Evolutionary conservation across 2,888 invertebrate species (phyloP).

Genomic region (Cheilosia impressa): DNA sequence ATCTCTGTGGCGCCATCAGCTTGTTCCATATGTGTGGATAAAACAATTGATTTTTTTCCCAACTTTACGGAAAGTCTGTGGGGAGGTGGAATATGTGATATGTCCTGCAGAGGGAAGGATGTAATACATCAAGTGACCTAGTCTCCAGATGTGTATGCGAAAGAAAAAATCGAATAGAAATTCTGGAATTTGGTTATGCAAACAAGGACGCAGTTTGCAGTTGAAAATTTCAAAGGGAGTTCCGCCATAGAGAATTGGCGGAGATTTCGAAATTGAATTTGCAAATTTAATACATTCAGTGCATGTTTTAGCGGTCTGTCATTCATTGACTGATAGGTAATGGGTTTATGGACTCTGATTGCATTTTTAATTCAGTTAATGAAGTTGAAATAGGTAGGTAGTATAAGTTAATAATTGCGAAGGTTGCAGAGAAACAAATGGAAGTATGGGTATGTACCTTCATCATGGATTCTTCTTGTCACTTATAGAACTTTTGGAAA

Average conservation of each 20-base stretch:
- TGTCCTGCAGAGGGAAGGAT: constrained; percentile 22
- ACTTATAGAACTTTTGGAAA: too few relatives aligned
- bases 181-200: constrained; percentile 18
- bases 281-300: not conserved
- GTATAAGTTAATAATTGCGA: too few relatives aligned
- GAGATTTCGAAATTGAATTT: not conserved
- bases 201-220: constrained; percentile 7
- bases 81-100: not conserved
- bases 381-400: too few relatives aligned
- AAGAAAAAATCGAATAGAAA: not conserved
- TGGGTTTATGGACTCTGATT: too few relatives aligned
- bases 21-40: constrained; percentile 17
- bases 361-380: too few relatives aligned
- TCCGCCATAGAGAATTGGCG: not conserved
- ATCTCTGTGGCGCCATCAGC: constrained; percentile 37
- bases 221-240: not conserved
- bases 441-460: too few relatives aligned
- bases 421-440: too few relatives aligned
- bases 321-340: too few relatives aligned
- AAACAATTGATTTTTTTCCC: constrained; percentile 27
- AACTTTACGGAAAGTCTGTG: constrained; percentile 1
- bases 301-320: too few relatives aligned
- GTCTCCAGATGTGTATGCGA: constrained; percentile 1
- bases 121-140: constrained; percentile 47
- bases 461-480: too few relatives aligned